Evolutionary conservation across 1,140 invertebrate genomes (phyloP).

Genomic region (Rhopalosiphum padi): DNA sequence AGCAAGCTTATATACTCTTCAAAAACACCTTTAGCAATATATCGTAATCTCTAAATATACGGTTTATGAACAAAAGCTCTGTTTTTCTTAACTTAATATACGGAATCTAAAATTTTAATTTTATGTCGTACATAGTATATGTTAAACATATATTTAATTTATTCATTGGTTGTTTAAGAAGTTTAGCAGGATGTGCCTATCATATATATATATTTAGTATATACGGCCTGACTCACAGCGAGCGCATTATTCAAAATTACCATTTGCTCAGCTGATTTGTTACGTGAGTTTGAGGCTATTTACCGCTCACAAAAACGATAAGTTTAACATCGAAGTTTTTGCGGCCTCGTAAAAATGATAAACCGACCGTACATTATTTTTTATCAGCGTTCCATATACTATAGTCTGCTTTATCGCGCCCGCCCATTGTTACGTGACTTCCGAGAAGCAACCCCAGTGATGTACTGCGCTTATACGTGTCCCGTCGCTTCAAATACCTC

Average conservation of each 20-base stretch:
- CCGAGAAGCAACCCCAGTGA: constrained; percentile 23
- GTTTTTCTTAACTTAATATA: constrained; percentile 2
- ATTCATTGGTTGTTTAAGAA: constrained; percentile 43
- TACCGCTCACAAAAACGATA: constrained; percentile 33
- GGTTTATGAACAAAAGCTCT: neutral
- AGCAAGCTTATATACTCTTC: neutral
- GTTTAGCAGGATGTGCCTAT: neutral
- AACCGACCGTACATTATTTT: constrained; percentile 55
- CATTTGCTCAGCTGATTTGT: constrained; percentile 34
- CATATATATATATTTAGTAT: neutral
- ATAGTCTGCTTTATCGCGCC: constrained; percentile 43
- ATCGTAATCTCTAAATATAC: neutral
- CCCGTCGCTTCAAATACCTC: constrained; percentile 28
- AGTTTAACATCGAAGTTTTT: constrained; percentile 52
- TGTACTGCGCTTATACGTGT: constrained; percentile 52
- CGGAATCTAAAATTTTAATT: neutral
- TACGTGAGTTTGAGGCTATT: constrained; percentile 21
- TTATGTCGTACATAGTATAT: neutral
- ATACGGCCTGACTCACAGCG: neutral
- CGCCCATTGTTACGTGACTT: constrained; percentile 57
- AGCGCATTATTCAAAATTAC: neutral
- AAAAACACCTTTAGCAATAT: constrained; percentile 38
- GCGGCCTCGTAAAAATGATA: constrained; percentile 55
- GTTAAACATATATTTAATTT: constrained; percentile 37
- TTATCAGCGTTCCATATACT: constrained; percentile 42